phyloP scores from a whole-genome alignment of 2,797 vertebrate species.

The Cyprinodon diabolis region DNA sequence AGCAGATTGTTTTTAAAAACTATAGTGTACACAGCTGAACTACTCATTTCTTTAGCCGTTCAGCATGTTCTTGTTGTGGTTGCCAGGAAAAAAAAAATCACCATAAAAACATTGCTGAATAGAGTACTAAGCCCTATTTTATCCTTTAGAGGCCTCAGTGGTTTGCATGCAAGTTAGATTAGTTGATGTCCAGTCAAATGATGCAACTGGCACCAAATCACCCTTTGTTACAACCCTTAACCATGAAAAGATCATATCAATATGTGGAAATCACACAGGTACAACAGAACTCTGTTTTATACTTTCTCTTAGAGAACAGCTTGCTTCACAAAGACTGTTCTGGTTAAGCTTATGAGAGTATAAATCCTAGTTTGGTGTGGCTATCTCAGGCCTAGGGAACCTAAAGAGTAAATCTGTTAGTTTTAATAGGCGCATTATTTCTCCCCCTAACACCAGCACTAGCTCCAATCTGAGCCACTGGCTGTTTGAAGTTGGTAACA shows the following conservation, averaged over 20 bases:
- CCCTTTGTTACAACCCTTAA: slow-evolving; percentile 51
- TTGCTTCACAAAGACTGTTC: slow-evolving; percentile 35
- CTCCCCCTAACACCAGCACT: slow-evolving; percentile 68
- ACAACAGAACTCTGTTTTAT: slow-evolving; percentile 49
- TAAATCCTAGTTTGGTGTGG: slow-evolving; percentile 60
- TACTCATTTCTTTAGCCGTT: slow-evolving; percentile 25
- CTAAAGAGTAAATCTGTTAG: slow-evolving; percentile 78
- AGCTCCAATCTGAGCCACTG: slow-evolving; percentile 70
- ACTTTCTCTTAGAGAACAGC: slow-evolving; percentile 36
- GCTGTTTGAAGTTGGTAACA: slow-evolving; percentile 84
- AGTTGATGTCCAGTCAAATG: slow-evolving; percentile 55
- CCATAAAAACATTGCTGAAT: slow-evolving; percentile 30
- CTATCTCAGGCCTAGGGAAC: slow-evolving; percentile 72
- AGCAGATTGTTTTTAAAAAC: slow-evolving; percentile 47
- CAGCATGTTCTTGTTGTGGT: slow-evolving; percentile 13
- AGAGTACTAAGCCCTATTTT: slow-evolving; percentile 27
- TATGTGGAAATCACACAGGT: slow-evolving; percentile 47
- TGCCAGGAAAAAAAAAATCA: slow-evolving; percentile 59
- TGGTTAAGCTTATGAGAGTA: slow-evolving; percentile 49
- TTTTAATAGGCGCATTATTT: slow-evolving; percentile 84
- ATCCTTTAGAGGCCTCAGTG: slow-evolving; percentile 32
- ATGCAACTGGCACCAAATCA: slow-evolving; percentile 62
- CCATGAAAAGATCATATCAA: slow-evolving; percentile 65
- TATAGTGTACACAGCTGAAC: slow-evolving; percentile 37
- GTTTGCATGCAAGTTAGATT: slow-evolving; percentile 44